Percentiles rank a stretch among this genome's conserved stretches.
These are phyloP conservation scores for Drosophila tropicalis DNA, from an alignment of 1,140 invertebrate genomes.

Conservation along the genomic window DNA sequence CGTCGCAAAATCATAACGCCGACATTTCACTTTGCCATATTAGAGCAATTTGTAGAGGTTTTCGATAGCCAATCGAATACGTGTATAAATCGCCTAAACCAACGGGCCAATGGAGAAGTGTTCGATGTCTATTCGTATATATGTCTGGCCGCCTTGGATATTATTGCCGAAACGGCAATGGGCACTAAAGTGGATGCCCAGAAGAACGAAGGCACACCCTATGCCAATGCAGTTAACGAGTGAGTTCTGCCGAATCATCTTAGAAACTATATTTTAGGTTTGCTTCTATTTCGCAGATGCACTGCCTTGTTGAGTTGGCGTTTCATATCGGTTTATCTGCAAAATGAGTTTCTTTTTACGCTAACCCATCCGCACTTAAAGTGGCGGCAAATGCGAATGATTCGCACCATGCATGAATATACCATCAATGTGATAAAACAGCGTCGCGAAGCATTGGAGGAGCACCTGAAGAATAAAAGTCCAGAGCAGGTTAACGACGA, in stretches of 20 bases:
- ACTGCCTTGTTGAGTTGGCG: conserved; percentile 63
- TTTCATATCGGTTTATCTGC: conserved; percentile 55
- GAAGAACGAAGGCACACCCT: conserved; percentile 87
- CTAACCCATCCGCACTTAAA: conserved; percentile 79
- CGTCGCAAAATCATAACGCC: conserved; percentile 86
- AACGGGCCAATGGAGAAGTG: conserved; percentile 83
- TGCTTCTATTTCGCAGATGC: conserved; percentile 33
- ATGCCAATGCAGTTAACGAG: conserved; percentile 88
- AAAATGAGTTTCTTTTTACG: conserved; percentile 65
- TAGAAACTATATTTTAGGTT: neutral
- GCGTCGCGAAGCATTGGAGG: conserved; percentile 66
- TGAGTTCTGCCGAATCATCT: conserved; percentile 68
- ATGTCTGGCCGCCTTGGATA: conserved; percentile 79
- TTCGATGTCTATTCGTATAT: conserved; percentile 66
- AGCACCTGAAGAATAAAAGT: conserved; percentile 11
- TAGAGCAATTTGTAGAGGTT: conserved; percentile 89
- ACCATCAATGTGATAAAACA: conserved; percentile 85
- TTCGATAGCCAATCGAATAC: conserved; percentile 90
- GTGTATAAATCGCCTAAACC: conserved; percentile 86
- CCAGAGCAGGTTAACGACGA: conserved; percentile 8
- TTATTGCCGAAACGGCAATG: conserved; percentile 91
- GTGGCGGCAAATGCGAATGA: conserved; percentile 84
- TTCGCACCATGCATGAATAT: conserved; percentile 88
- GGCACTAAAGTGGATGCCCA: conserved; percentile 91
- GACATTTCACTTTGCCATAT: conserved; percentile 91